Evolutionary conservation across 2,888 invertebrate species (phyloP), one percentile per base, ranked within the genome.

Genomic region (Mycalesis mineus): DNA sequence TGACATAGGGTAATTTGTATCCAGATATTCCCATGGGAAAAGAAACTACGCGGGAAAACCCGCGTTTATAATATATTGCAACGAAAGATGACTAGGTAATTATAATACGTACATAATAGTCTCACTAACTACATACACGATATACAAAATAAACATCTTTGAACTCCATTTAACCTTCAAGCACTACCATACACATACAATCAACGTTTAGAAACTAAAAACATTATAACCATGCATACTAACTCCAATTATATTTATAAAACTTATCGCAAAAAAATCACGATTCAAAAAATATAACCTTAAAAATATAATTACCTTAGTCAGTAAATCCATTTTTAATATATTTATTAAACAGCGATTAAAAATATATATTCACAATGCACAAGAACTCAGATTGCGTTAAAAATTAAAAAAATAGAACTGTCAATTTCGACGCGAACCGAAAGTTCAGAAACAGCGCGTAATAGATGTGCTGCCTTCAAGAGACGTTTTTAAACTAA

Each of bases 251-350:
- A 2, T 22, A 22, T 22, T 22, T 22, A 4, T 22, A 22, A 22
- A 22, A 22, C 22, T 22, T 22, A 22, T 22, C 22, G 2, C 22
- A 5, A 22, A 22, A 22, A 22, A 22, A 22, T 22, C 22, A 22
- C 22, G 22, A 22, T 22, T 22, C 5, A 5, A 22, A 22, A 22
- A 4, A 22, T 4, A 2, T 4, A 22, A 22, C 22, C 5, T 22
- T 9, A 8, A 15, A 15, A 14, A 2, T 6, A 7, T 6, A 42
- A 41, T 14, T 63, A 68, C 69, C 68, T 68, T 69, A 22, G 41
- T 64, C 37, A 69, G 58, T 44, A 69, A 44, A 65, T 69, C 69
- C 69, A 69, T 69, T 14, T n/a, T n/a, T n/a, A n/a, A n/a, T n/a
- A n/a, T n/a, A 42, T 57, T 36, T 15, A 15, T 14, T 33, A 15